Evolutionary conservation across 1,140 invertebrate genomes (phyloP), one percentile per base, ranked within the genome.

Genomic region (Pseudomyrmex gracilis): DNA sequence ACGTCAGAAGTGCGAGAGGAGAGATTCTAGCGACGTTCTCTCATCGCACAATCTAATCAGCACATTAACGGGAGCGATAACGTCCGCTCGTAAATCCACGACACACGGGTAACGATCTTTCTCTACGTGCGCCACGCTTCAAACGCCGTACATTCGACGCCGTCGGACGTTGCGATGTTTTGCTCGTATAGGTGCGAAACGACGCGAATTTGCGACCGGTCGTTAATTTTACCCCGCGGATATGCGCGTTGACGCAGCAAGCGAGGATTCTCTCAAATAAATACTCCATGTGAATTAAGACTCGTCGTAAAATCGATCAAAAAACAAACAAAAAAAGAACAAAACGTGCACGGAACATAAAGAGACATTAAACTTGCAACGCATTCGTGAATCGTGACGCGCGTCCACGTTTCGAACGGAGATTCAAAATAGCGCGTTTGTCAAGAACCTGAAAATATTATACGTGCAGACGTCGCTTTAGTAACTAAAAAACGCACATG

Each of bases 1-100:
- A 34, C 20, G 22, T 2, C 55, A 34, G 34, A 34, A 34, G 34
- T 34, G 53, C 7, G 20, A 17, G 20, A 17, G 13, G 17, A 12
- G 17, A 51, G 20, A 77, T 1, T 83, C 55, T 17, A 60, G 51
- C 47, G 55, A 51, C 58, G 55, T 61, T 83, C 71, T 83, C 71
- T 64, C 76, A 24, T 34, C 73, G 85, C 76, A 85, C 89, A 90
- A 91, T 92, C 89, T 90, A 92, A 92, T 92, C 91, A 91, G 82
- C 84, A 60, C 88, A 80, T 74, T 74, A 74, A 76, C 80, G 80
- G 58, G 67, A n/a, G 58, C 73, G 82, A 89, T 91, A 92, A 91
- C 78, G 89, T 77, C 20, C 74, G 78, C 73, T 93, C 91, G 86
- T 92, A 93, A 92, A 93, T 71, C 64, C 74, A 20, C 20, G 67